A percentile compares a stretch with the other conserved stretches of the same genome.
Conservation (phyloP, 2,113 vertebrate species). For the Sprattus sprattus region DNA sequence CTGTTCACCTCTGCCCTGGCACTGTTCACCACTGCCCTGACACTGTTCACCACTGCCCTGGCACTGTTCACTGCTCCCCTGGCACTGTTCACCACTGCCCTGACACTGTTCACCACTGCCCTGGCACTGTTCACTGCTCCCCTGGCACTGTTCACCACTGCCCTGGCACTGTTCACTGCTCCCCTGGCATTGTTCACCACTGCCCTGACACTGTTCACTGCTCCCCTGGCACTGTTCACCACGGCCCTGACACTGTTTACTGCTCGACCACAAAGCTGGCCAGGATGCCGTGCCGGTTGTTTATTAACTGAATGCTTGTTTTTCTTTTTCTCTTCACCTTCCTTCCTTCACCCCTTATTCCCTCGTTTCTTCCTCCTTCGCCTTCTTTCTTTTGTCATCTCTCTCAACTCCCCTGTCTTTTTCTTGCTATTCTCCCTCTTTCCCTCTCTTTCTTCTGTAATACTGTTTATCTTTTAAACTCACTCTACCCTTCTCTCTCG, state of each 20-base stretch:
- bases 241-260: background rate
- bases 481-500: background rate
- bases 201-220: too few species aligned
- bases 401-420: background rate
- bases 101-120: background rate
- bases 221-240: background rate
- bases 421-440: background rate
- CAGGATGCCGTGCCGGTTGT: background rate
- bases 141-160: too few species aligned
- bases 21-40: too few species aligned
- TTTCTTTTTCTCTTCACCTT: background rate
- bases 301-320: background rate
- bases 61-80: too few species aligned
- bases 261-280: background rate
- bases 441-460: background rate
- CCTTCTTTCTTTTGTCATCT: too few species aligned
- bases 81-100: too few species aligned
- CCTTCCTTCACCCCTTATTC: background rate
- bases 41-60: too few species aligned
- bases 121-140: too few species aligned
- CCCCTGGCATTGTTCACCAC: background rate
- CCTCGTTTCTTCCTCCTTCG: too few species aligned
- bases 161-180: background rate
- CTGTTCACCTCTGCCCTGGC: too few species aligned
- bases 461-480: background rate